Evolutionary conservation across 2,888 invertebrate species (phyloP), one percentile per base, ranked within the genome.

Genomic region (Callyntrura guangdongensis): DNA sequence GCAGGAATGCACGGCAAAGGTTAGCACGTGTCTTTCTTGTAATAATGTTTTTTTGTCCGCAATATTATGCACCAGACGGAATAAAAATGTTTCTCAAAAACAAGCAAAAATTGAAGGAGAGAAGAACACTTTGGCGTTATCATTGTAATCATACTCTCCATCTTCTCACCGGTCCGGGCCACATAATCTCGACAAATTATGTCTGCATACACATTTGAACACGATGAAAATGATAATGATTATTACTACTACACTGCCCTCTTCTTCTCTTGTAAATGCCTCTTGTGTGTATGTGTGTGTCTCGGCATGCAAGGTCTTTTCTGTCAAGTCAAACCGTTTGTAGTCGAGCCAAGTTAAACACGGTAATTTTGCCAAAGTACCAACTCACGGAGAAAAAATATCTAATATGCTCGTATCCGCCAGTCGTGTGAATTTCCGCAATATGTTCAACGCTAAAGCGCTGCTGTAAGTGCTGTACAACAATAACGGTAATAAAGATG

Each of bases 21-120:
- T 89, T 89, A 89, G 89, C 89, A 89, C 89, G 89, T 89, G 89
- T 89, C 14, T 61, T 89, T n/a, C 53, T 69, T 22, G 49, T 49
- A 49, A 74, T 74, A 74, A 49, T 49, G 72, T 17, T 17, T 14
- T 14, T 8, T n/a, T 72, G 22, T 22, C 49, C 25, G 25, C 77
- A 77, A 77, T 53, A 77, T 53, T 53, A 14, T 20, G 25, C 5
- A 53, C 12, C 22, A 22, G 12, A 12, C 49, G 20, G 25, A 14
- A 20, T 25, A 67, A 27, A 36, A 36, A 36, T 36, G 3, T 36
- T 36, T 36, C 69, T 45, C 36, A 45, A 11, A n/a, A 74, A n/a
- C 45, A 17, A 36, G 25, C n/a, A 36, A 36, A 36, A 36, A 67
- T 9, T n/a, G 27, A 67, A 3, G 20, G 27, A 67, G n/a, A 22